A percentile compares a stretch with the other conserved stretches of the same genome.
Conservation (phyloP, 2,113 vertebrate species). For the human (Homo sapiens) region DNA sequence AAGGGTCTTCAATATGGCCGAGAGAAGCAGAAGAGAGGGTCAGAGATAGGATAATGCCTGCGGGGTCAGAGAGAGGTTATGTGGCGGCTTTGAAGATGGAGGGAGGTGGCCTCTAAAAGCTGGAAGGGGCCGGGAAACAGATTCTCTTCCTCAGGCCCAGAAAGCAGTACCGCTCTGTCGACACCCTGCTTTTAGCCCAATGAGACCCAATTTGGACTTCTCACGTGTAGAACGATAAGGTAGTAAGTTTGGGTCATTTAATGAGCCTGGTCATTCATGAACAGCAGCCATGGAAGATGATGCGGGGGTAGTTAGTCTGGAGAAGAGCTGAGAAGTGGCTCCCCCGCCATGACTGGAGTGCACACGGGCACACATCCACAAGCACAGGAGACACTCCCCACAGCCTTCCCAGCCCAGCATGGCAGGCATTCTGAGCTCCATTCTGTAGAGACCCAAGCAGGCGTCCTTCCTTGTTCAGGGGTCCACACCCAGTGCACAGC, state of each 20-base stretch:
- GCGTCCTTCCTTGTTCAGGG: neutral
- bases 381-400: too few relatives aligned
- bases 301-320: neutral
- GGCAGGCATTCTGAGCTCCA: neutral
- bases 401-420: neutral
- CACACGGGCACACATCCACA: too few relatives aligned
- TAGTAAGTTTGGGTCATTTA: neutral
- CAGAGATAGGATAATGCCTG: neutral
- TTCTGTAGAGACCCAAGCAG: neutral
- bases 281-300: neutral
- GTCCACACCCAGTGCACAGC: neutral
- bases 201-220: neutral
- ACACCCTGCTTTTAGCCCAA: neutral
- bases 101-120: neutral
- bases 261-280: neutral
- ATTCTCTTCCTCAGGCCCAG: neutral
- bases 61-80: neutral
- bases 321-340: neutral
- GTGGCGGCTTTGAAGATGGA: neutral
- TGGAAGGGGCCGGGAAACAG: neutral
- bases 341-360: neutral
- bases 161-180: neutral
- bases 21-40: neutral
- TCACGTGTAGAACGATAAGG: neutral
- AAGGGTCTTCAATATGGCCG: neutral